These are phyloP conservation scores for Cremastobaeus sp. DNA, from an alignment of 2,888 invertebrate species.

Conservation along the genomic window DNA sequence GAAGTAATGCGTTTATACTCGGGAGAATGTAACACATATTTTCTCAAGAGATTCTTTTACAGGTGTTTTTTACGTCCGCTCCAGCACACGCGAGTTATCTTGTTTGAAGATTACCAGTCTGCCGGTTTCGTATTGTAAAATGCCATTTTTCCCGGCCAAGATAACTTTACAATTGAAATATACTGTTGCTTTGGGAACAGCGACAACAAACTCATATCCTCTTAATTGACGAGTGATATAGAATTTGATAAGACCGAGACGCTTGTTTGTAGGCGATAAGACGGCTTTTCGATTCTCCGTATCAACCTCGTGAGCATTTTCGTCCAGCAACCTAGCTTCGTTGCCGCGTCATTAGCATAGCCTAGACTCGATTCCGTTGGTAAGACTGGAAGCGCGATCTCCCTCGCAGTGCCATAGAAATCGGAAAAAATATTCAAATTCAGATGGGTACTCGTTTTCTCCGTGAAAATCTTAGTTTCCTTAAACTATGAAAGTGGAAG, in stretches of 20 bases:
- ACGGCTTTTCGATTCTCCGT: no score
- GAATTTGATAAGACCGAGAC: no score
- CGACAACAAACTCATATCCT: no score
- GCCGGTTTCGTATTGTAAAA: constrained; percentile 17
- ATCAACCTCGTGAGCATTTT: no score
- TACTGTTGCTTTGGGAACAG: no score
- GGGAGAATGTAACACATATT: constrained; percentile 50
- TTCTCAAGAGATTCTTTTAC: constrained; percentile 30
- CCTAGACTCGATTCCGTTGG: constrained; percentile 2
- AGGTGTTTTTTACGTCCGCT: constrained; percentile 24
- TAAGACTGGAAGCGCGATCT: no score
- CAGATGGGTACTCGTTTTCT: constrained; percentile 30
- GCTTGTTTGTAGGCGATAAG: no score
- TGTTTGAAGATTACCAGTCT: constrained; percentile 12
- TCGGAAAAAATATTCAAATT: constrained; percentile 42
- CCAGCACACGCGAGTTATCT: constrained; percentile 14
- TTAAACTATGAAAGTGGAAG: constrained; percentile 50
- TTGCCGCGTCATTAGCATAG: constrained; percentile 7
- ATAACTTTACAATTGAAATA: no score
- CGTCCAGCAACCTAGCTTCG: no score
- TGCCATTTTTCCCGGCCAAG: neutral
- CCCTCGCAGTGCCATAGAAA: constrained; percentile 24
- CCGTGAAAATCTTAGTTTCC: constrained; percentile 46
- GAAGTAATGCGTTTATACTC: constrained; percentile 40
- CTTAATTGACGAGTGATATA: no score